Percentiles rank a stretch among this genome's conserved stretches.
Evolutionary conservation across 1,140 invertebrate species (phyloP).

Genomic region (Acromyrmex charruanus): DNA sequence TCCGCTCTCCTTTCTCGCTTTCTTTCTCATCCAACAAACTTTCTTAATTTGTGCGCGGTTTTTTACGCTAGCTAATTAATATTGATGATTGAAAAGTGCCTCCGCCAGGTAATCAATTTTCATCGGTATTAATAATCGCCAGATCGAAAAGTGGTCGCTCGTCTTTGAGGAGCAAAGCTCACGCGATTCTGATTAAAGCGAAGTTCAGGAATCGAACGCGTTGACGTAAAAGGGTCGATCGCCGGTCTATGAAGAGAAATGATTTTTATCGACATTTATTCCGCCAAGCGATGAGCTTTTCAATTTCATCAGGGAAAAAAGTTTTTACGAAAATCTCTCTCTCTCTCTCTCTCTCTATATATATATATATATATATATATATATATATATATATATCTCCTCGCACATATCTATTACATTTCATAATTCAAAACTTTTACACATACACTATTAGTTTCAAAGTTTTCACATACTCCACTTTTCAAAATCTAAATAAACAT

Average conservation of each 20-base stretch:
- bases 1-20: constrained; percentile 13
- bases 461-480: not conserved
- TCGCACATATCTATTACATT: not conserved
- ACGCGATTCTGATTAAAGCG: constrained; percentile 54
- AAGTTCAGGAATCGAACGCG: constrained; percentile 54
- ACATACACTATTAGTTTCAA: not conserved
- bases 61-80: constrained; percentile 77
- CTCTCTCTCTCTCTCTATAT: not conserved
- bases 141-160: constrained; percentile 62
- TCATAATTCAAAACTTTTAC: not conserved
- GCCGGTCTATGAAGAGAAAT: constrained; percentile 45
- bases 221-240: constrained; percentile 56
- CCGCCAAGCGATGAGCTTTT: constrained; percentile 36
- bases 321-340: constrained; percentile 45
- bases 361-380: not conserved
- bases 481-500: not conserved
- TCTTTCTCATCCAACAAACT: constrained; percentile 68
- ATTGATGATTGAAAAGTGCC: constrained; percentile 80
- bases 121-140: constrained; percentile 80
- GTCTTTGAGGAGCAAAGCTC: constrained; percentile 60
- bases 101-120: constrained; percentile 77
- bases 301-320: constrained; percentile 47
- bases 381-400: not conserved
- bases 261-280: constrained; percentile 63
- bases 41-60: constrained; percentile 78